A percentile compares a stretch with the other conserved stretches of the same genome.
Evolutionary conservation across 23 tunicate species (phyloP).

Genomic region (Corella eumyota): DNA sequence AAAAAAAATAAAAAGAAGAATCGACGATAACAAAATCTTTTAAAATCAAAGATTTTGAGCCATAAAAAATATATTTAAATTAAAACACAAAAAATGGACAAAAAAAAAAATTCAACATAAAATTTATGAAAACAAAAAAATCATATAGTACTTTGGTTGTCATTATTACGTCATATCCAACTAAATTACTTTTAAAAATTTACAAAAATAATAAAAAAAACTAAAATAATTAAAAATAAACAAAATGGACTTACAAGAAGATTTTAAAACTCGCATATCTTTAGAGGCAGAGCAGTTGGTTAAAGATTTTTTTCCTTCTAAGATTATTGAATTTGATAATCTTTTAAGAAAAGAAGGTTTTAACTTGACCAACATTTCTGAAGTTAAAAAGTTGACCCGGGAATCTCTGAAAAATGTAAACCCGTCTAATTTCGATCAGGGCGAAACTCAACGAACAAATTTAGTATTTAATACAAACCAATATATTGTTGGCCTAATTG

Average conservation of each 20-base stretch:
- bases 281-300: constrained; percentile 70
- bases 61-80: too few species aligned
- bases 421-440: constrained; percentile 4
- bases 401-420: constrained; percentile 26
- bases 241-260: constrained; percentile 21
- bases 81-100: too few species aligned
- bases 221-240: too few species aligned
- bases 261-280: constrained; percentile 43
- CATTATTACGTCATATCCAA: too few species aligned
- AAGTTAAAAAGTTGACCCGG: constrained; percentile 26
- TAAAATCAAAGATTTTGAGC: too few species aligned
- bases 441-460: constrained; percentile 17
- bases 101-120: too few species aligned
- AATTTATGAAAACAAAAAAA: too few species aligned
- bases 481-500: constrained; percentile 36
- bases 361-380: constrained; percentile 22
- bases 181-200: too few species aligned
- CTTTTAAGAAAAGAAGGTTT: constrained; percentile 32
- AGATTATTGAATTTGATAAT: constrained; percentile 56
- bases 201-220: too few species aligned
- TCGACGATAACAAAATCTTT: too few species aligned
- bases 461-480: constrained; percentile 42
- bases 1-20: too few species aligned
- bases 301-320: constrained; percentile 69
- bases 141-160: too few species aligned